These are phyloP conservation scores for Tetragonula clypearis DNA, from an alignment of 1,140 invertebrate species.

Conservation along the genomic window DNA sequence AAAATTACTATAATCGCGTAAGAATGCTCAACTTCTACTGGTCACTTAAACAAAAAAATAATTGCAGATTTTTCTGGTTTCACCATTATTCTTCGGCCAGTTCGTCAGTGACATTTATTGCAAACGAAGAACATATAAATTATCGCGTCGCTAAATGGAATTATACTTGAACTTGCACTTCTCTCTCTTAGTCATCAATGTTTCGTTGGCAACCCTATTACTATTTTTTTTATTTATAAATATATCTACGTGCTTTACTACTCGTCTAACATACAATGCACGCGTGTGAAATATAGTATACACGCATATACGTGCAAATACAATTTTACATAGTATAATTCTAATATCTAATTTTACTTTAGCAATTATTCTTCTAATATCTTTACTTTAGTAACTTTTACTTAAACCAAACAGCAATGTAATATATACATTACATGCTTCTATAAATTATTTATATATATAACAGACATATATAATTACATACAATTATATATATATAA, in stretches of 20 bases:
- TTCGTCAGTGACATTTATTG: not conserved
- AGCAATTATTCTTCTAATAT: not conserved
- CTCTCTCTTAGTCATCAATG: not conserved
- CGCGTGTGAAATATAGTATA: not conserved
- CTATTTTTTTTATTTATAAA: not conserved
- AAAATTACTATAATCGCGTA: not conserved
- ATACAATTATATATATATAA: too few relatives aligned
- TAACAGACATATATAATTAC: too few relatives aligned
- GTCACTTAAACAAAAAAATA: not conserved
- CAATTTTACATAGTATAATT: too few relatives aligned
- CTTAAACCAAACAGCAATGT: too few relatives aligned
- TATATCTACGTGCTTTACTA: not conserved
- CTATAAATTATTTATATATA: too few relatives aligned
- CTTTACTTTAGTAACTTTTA: too few relatives aligned
- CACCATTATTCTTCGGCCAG: not conserved
- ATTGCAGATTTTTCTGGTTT: not conserved
- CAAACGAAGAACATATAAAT: not conserved
- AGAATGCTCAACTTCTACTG: not conserved
- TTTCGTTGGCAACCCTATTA: not conserved
- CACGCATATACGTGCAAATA: not conserved
- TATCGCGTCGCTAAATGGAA: not conserved
- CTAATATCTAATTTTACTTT: not conserved
- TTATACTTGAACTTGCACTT: slow-evolving; percentile 1
- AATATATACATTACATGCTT: too few relatives aligned
- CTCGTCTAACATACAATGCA: not conserved